A percentile compares a stretch with the other conserved stretches of the same genome.
These are phyloP conservation scores for Leucoptera coffeella DNA, from an alignment of 2,888 invertebrate genomes.

Conservation along the genomic window DNA sequence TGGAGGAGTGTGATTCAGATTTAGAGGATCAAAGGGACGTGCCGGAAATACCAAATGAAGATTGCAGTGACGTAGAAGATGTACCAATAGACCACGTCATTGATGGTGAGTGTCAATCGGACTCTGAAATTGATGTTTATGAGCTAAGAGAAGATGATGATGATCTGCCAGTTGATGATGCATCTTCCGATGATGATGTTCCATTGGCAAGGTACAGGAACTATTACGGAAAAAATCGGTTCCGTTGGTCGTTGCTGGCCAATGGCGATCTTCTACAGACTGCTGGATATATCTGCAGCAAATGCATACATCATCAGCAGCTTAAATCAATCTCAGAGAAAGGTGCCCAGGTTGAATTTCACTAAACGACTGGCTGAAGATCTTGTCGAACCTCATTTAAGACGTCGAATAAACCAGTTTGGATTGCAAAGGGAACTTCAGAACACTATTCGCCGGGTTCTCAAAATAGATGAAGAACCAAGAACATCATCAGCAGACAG, in stretches of 20 bases:
- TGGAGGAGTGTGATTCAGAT: conserved; percentile 5
- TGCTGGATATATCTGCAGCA: conserved; percentile 5
- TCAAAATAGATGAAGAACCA: no score
- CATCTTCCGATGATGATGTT: conserved; percentile 3
- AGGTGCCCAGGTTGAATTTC: conserved; percentile 4
- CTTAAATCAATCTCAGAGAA: conserved; percentile 1
- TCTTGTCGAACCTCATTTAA: conserved; percentile 2
- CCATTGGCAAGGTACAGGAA: conserved; percentile 4
- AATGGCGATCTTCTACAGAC: conserved; percentile 5
- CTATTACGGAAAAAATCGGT: not conserved
- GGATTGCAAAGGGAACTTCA: no score
- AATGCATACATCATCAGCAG: conserved; percentile 5
- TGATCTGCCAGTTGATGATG: not conserved
- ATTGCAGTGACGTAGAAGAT: conserved; percentile 5
- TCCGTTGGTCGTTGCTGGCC: no score
- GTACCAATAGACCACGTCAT: conserved; percentile 5
- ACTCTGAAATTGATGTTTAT: conserved; percentile 3
- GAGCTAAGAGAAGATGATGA: conserved; percentile 1
- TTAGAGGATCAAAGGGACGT: conserved; percentile 2
- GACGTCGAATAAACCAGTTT: no score
- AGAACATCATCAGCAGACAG: no score
- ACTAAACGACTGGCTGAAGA: conserved; percentile 5
- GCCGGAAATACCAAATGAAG: conserved; percentile 5
- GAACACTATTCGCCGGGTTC: no score
- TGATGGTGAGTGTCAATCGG: conserved; percentile 5